These are phyloP conservation scores for Urosaurus nigricauda DNA, from an alignment of 2,797 vertebrate genomes.

Conservation along the genomic window DNA sequence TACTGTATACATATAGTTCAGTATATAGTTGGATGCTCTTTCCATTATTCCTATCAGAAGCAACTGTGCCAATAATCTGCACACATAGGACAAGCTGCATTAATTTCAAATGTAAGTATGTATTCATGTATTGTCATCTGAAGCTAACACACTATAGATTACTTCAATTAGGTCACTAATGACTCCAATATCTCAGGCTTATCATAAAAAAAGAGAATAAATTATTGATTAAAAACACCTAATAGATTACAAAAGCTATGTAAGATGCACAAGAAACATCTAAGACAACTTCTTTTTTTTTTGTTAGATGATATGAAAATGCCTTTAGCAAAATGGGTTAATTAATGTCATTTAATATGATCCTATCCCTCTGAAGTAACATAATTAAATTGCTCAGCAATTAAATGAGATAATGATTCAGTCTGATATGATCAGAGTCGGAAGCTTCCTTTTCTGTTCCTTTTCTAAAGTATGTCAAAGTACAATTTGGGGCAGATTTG, in stretches of 20 bases:
- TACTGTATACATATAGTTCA: too few species aligned
- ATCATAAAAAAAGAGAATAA: not conserved
- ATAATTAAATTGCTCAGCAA: not conserved
- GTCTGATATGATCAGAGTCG: constrained; percentile 8
- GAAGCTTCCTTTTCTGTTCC: not conserved
- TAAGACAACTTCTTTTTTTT: constrained; percentile 9
- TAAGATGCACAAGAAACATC: not conserved
- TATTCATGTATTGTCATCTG: not conserved
- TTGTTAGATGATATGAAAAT: constrained; percentile 2
- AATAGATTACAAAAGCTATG: not conserved
- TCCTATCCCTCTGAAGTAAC: constrained; percentile 17
- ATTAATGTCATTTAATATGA: constrained; percentile 17
- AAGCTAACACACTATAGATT: not conserved
- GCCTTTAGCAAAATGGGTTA: constrained; percentile 13
- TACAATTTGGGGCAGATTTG: not conserved
- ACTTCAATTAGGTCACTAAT: not conserved
- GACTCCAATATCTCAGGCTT: not conserved
- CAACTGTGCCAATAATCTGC: not conserved
- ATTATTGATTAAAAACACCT: not conserved
- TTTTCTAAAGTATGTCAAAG: constrained; percentile 6
- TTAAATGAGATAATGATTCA: constrained; percentile 9
- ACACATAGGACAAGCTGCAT: not conserved
- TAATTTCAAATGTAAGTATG: not conserved
- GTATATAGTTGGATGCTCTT: too few species aligned
- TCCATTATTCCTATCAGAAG: not conserved